Base-by-base conservation (phyloP, 2,113 vertebrate genomes). In the Chauna torquata region DNA sequence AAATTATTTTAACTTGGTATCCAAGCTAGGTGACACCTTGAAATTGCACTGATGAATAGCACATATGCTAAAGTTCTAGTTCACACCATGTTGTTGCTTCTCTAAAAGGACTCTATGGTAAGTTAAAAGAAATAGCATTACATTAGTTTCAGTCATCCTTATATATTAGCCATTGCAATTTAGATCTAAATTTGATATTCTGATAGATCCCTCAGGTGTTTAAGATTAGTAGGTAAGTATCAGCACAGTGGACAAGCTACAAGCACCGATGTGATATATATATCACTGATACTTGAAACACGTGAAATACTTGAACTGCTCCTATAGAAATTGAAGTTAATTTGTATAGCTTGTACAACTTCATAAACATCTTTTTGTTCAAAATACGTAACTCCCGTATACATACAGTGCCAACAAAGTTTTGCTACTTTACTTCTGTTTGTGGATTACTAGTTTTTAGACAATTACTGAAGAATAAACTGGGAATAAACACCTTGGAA, bases 1-100 rank as follows among this genome's bases (percentile, higher is more conserved):
- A n/a, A 90, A 49, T 85, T 17, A 76, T 34, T 88, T 82, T 40
- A 86, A 74, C 22, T 87, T 40, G 14, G 11, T 88, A 82, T 79
- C 38, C 87, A 74, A 80, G 17, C 8, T 69, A 11, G 32, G 11
- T 57, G 49, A 57, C 7, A 47, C 55, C 82, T 86, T 76, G 42
- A 69, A 82, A 40, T 19, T 72, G 19, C 52, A 50, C 11, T 79
- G 68, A 62, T 0, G 9, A 68, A 68, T 32, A 44, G 5, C 6
- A 8, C 24, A 13, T 36, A 36, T 30, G 55, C 57, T 40, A 1
- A 66, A 75, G 47, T 28, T 71, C 27, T 66, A 66, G 45, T 52
- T 85, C 65, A 62, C 14, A 62, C 17, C 18, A 34, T 54, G 45
- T 65, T 47, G 32, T 82, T 83, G 28, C 40, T 92, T 82, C 45